Percentiles rank a stretch among this genome's conserved stretches.
Evolutionary conservation across 2,888 invertebrate species (phyloP).

Genomic region (Glaucopsyche alexis): DNA sequence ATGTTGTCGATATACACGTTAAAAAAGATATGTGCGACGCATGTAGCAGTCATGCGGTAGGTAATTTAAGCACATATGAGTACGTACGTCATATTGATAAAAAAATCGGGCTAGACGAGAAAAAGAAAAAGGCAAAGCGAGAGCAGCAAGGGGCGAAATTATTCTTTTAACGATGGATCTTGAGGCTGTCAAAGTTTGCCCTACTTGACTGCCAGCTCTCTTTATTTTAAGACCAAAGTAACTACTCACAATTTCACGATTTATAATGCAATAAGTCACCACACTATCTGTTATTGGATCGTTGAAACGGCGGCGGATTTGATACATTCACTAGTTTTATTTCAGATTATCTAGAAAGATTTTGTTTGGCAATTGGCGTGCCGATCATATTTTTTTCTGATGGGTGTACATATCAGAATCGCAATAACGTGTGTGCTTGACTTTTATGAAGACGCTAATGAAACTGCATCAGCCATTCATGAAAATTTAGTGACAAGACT

Average conservation of each 20-base stretch:
- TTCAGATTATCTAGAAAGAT: too few species aligned
- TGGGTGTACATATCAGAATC: background rate
- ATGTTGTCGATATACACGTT: too few species aligned
- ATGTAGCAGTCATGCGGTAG: conserved; percentile 23
- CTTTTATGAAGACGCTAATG: too few species aligned
- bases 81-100: conserved; percentile 22
- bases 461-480: too few species aligned
- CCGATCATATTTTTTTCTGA: background rate
- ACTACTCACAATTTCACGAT: conserved; percentile 23
- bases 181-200: conserved; percentile 29
- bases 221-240: conserved; percentile 18
- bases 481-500: too few species aligned
- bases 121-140: conserved; percentile 25
- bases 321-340: conserved; percentile 13
- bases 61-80: conserved; percentile 26
- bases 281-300: conserved; percentile 33
- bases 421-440: background rate
- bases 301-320: conserved; percentile 31
- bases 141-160: conserved; percentile 20
- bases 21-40: conserved; percentile 18
- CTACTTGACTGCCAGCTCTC: conserved; percentile 20
- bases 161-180: conserved; percentile 25
- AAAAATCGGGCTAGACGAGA: conserved; percentile 30
- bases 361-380: background rate
- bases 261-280: conserved; percentile 22